Percentiles rank a stretch among this genome's conserved stretches.
These are phyloP conservation scores for Anguilla japonica DNA, from an alignment of 2,113 vertebrate species.

Conservation along the genomic window DNA sequence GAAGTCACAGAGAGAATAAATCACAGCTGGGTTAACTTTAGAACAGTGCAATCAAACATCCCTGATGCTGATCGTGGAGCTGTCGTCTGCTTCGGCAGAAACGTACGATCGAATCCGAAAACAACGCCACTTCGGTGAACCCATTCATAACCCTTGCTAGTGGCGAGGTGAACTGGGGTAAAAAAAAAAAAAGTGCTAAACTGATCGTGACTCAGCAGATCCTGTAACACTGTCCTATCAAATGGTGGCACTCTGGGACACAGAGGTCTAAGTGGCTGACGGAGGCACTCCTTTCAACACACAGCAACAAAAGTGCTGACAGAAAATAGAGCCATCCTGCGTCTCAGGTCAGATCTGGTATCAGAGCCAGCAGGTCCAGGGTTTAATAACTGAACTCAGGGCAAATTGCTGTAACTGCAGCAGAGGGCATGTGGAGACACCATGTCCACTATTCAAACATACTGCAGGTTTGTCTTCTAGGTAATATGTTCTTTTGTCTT, in stretches of 20 bases:
- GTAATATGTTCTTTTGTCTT: background rate
- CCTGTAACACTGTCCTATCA: background rate
- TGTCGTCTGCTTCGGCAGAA: background rate
- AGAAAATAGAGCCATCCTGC: background rate
- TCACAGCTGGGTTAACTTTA: background rate
- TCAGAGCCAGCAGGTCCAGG: background rate
- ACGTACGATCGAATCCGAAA: background rate
- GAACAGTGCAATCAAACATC: background rate
- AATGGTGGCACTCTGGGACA: background rate
- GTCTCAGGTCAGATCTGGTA: conserved; percentile 1
- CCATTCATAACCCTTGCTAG: background rate
- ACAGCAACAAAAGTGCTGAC: background rate
- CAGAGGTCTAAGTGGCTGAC: background rate
- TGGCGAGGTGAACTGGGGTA: background rate
- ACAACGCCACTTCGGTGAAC: background rate
- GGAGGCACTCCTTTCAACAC: conserved; percentile 2
- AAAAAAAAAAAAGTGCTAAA: conserved; percentile 1
- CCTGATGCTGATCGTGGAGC: background rate
- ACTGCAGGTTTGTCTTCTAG: background rate
- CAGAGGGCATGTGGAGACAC: background rate
- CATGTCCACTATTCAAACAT: background rate
- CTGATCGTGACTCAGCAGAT: background rate
- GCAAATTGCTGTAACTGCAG: background rate
- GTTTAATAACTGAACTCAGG: background rate
- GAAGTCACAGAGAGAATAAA: conserved; percentile 9